phyloP scores from a whole-genome alignment of 2,113 vertebrate genomes.

The Egretta garzetta region DNA sequence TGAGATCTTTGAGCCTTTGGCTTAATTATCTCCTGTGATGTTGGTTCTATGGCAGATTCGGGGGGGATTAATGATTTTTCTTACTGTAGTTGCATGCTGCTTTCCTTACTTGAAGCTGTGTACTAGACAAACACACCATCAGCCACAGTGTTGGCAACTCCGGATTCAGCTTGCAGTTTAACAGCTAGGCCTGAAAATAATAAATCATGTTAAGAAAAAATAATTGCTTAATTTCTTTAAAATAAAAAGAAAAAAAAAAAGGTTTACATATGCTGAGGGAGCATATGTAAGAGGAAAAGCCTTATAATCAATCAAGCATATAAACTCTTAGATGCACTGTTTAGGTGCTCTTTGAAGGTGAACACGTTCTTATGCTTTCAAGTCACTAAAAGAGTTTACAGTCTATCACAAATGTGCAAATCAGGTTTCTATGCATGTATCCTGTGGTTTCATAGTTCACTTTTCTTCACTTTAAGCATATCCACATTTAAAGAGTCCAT shows the following conservation, averaged over 20 bases:
- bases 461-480: background rate
- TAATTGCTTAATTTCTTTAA: constrained; percentile 51
- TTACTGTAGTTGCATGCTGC: background rate
- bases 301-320: constrained; percentile 21
- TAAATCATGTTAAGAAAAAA: constrained; percentile 33
- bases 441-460: background rate
- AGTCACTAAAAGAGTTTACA: background rate
- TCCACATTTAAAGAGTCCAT: background rate
- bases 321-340: background rate
- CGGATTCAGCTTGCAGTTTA: background rate
- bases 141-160: background rate
- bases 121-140: background rate
- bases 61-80: background rate
- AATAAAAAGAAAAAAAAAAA: constrained; percentile 8
- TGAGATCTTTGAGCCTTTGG: background rate
- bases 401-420: background rate
- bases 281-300: background rate
- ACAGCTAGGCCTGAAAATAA: background rate
- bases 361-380: constrained; percentile 26
- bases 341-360: constrained; percentile 15
- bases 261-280: background rate
- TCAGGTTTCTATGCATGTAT: background rate
- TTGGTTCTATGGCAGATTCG: background rate
- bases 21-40: background rate
- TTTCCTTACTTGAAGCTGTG: background rate